A percentile compares a stretch with the other conserved stretches of the same genome.
Evolutionary conservation across 2,888 invertebrate genomes (phyloP).

Genomic region (Apotomis capreana): DNA sequence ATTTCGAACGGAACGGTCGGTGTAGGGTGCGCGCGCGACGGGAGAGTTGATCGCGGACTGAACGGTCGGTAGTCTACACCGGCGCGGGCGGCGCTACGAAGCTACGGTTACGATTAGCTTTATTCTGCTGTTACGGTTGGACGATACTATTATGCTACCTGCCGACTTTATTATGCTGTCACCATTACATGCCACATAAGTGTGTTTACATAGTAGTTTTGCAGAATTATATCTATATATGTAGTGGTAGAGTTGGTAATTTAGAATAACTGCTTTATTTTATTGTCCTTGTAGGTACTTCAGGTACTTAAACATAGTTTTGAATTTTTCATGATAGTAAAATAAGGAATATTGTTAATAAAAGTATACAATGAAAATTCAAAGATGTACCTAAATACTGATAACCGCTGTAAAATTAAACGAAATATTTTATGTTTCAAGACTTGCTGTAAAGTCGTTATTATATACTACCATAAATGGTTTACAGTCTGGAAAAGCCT

Average conservation of each 20-base stretch:
- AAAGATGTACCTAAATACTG: too few relatives aligned
- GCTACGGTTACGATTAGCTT: constrained; percentile 56
- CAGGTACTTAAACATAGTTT: not conserved
- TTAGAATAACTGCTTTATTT: not conserved
- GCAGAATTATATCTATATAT: constrained; percentile 1
- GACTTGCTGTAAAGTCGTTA: too few relatives aligned
- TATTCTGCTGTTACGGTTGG: constrained; percentile 57
- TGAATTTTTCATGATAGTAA: too few relatives aligned
- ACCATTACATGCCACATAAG: constrained; percentile 11
- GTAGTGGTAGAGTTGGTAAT: not conserved
- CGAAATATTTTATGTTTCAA: too few relatives aligned
- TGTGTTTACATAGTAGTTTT: constrained; percentile 5
- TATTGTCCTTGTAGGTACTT: not conserved
- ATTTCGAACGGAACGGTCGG: constrained; percentile 40
- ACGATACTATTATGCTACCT: constrained; percentile 70
- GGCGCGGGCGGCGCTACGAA: constrained; percentile 46
- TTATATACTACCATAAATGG: too few relatives aligned
- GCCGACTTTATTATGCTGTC: constrained; percentile 48
- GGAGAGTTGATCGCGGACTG: constrained; percentile 70
- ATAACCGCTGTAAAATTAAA: too few relatives aligned
- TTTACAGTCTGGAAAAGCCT: too few relatives aligned
- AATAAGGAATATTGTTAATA: too few relatives aligned
- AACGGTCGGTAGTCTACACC: too few relatives aligned
- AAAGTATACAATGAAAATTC: too few relatives aligned
- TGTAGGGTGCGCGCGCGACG: constrained; percentile 70